phyloP scores from a whole-genome alignment of 2,113 vertebrate genomes.

The Varanus salvator region DNA sequence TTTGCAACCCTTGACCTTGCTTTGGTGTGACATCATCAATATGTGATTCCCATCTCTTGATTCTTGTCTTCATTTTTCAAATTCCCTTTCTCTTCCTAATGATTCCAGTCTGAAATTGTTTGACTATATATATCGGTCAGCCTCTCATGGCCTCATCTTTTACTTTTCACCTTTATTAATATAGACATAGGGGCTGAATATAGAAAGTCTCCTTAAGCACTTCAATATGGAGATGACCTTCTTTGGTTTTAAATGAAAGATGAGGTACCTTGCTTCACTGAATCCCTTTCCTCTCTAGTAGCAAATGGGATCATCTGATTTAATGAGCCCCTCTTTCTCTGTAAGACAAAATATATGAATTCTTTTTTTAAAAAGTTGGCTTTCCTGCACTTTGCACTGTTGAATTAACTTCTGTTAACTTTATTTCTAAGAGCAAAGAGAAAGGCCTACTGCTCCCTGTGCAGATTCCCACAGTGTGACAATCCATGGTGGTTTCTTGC shows the following conservation, averaged over 20 bases:
- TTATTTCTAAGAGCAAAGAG: neutral
- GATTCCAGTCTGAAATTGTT: slow-evolving; percentile 15
- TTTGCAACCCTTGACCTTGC: neutral
- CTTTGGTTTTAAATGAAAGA: slow-evolving; percentile 24
- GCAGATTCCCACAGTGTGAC: too few species aligned
- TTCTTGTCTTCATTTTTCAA: slow-evolving; percentile 2
- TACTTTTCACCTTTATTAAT: slow-evolving; percentile 39
- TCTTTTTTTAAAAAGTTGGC: neutral
- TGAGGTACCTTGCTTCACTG: slow-evolving; percentile 5
- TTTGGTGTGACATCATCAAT: neutral
- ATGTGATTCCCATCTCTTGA: neutral
- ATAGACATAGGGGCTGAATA: slow-evolving; percentile 32
- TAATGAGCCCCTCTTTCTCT: slow-evolving; percentile 19
- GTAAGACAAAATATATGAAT: slow-evolving; percentile 8
- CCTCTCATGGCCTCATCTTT: slow-evolving; percentile 23
- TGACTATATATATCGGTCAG: slow-evolving; percentile 12
- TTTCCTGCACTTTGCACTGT: neutral
- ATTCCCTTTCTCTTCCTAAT: slow-evolving; percentile 14
- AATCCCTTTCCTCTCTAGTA: slow-evolving; percentile 8
- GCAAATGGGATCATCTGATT: slow-evolving; percentile 26
- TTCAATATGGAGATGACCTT: slow-evolving; percentile 42
- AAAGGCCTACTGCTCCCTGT: neutral
- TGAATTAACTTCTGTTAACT: neutral
- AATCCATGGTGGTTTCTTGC: too few species aligned
- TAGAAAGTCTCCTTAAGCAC: slow-evolving; percentile 36